Evolutionary conservation across 2,797 vertebrate species (phyloP).

Genomic region (Sebastes dallii): DNA sequence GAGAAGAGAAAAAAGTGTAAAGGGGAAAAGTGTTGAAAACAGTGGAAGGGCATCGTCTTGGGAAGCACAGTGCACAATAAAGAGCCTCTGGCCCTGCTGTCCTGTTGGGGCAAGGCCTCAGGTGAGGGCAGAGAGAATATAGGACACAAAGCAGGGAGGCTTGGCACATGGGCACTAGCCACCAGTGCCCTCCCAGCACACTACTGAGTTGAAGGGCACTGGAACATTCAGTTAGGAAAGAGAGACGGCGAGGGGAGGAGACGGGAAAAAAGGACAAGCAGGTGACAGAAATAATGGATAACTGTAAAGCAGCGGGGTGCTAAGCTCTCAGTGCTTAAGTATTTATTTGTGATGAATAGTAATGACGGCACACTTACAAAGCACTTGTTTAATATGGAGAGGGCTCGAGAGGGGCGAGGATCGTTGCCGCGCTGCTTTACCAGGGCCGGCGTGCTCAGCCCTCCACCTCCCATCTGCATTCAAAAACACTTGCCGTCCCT

Average conservation of each 20-base stretch:
- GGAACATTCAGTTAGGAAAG: constrained; percentile 53
- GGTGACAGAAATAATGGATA: constrained; percentile 78
- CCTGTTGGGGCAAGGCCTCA: constrained; percentile 62
- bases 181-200: constrained; percentile 63
- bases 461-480: constrained; percentile 67
- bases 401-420: constrained; percentile 67
- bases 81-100: constrained; percentile 53
- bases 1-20: constrained; percentile 2
- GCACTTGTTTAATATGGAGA: constrained; percentile 82
- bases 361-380: constrained; percentile 83
- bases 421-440: constrained; percentile 51
- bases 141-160: constrained; percentile 72
- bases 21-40: constrained; percentile 24
- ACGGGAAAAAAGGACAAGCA: constrained; percentile 61
- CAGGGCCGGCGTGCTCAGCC: constrained; percentile 52
- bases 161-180: constrained; percentile 70
- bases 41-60: constrained; percentile 50
- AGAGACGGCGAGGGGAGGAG: constrained; percentile 30
- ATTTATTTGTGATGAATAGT: constrained; percentile 87
- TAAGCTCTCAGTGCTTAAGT: constrained; percentile 83
- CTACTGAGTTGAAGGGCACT: constrained; percentile 78
- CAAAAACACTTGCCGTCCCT: constrained; percentile 76
- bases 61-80: constrained; percentile 31
- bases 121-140: constrained; percentile 72
- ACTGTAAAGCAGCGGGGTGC: constrained; percentile 78